Evolutionary conservation across 2,888 invertebrate genomes (phyloP).

Genomic region (Brachycybe producta): DNA sequence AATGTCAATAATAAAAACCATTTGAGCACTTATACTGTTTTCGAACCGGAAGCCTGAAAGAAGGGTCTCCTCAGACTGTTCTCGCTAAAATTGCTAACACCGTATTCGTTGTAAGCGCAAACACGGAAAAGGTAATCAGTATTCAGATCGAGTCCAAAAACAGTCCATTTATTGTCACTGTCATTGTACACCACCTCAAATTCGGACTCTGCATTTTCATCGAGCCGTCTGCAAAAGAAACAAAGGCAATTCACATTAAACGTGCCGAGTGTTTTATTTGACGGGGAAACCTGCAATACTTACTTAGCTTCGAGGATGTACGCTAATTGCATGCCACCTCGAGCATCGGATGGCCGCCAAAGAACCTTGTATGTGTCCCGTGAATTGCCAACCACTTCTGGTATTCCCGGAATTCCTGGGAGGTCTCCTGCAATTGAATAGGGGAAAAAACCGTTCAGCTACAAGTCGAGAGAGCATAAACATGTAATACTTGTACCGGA

Average conservation of each 20-base stretch:
- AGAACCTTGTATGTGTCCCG: constrained; percentile 60
- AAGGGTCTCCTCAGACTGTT: neutral
- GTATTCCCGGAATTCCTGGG: constrained; percentile 63
- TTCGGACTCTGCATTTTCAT: constrained; percentile 18
- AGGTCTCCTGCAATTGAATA: constrained; percentile 32
- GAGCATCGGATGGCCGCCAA: constrained; percentile 64
- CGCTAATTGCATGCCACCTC: constrained; percentile 57
- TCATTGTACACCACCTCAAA: constrained; percentile 32
- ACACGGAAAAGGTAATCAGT: constrained; percentile 58
- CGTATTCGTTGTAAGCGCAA: constrained; percentile 31
- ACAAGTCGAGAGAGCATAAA: no score
- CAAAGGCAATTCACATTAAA: neutral
- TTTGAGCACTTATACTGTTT: no score
- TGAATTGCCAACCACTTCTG: constrained; percentile 57
- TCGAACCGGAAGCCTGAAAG: constrained; percentile 1
- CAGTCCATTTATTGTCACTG: constrained; percentile 61
- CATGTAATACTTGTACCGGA: no score
- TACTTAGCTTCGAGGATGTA: constrained; percentile 65
- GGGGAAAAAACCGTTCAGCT: neutral
- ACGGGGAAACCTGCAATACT: no score
- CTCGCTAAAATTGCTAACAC: constrained; percentile 29
- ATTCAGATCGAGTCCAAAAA: constrained; percentile 49
- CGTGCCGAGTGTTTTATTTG: neutral
- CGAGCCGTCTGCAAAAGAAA: neutral
- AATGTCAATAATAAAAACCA: no score